phyloP scores from a whole-genome alignment of 1,140 invertebrate genomes.

The Dendrolimus kikuchii region DNA sequence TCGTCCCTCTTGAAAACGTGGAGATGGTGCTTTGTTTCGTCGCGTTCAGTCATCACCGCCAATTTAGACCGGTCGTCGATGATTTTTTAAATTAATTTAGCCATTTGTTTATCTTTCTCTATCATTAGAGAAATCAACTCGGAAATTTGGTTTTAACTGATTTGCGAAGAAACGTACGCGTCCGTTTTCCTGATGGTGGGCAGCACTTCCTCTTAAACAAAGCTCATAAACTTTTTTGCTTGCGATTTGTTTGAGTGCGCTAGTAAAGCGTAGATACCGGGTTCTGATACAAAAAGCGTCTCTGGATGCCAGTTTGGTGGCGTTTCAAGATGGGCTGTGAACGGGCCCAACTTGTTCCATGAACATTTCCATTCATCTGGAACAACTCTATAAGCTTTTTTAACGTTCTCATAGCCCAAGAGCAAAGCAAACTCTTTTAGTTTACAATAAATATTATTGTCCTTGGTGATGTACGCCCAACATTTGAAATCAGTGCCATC shows the following conservation, averaged over 20 bases:
- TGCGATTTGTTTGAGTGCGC: slow-evolving; percentile 15
- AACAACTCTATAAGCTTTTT: slow-evolving; percentile 5
- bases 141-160: slow-evolving; percentile 12
- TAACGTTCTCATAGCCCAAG: slow-evolving; percentile 2
- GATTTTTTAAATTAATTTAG: slow-evolving; percentile 10
- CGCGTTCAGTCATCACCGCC: slow-evolving; percentile 2
- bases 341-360: slow-evolving; percentile 14
- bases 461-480: slow-evolving; percentile 13
- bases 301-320: slow-evolving; percentile 15
- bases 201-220: slow-evolving; percentile 13
- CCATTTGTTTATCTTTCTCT: slow-evolving; percentile 12
- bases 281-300: slow-evolving; percentile 14
- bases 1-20: slow-evolving; percentile 5
- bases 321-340: slow-evolving; percentile 13
- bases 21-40: slow-evolving; percentile 4
- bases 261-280: slow-evolving; percentile 15
- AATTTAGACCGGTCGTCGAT: slow-evolving; percentile 1
- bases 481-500: slow-evolving; percentile 12
- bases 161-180: slow-evolving; percentile 7
- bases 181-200: slow-evolving; percentile 13
- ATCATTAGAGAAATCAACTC: slow-evolving; percentile 14
- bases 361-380: slow-evolving; percentile 8
- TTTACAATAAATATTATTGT: slow-evolving; percentile 14
- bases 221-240: slow-evolving; percentile 13
- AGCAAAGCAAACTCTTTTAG: slow-evolving; percentile 12